Evolutionary conservation across 2,888 invertebrate species (phyloP), one percentile per base, ranked within the genome.

Genomic region (Yponomeuta sedellus): DNA sequence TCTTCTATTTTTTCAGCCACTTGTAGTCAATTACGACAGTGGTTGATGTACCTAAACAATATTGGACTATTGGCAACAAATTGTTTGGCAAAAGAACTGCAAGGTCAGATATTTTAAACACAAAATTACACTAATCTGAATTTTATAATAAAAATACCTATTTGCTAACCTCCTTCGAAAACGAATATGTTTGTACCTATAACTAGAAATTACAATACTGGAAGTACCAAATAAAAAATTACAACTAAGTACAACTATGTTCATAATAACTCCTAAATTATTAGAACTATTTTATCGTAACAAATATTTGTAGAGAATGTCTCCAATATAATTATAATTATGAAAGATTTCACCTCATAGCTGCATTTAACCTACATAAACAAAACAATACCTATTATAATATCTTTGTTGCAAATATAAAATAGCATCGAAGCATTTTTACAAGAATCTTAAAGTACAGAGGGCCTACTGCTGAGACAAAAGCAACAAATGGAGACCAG

Each of bases 371-470:
- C 44, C 22, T 40, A 64, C 40, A 40, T 22, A 64, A 58, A 58
- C 34, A 61, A 28, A 61, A 61, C 61, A 34, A 28, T 61, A 61
- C 61, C 61, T 61, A 61, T 61, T 16, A n/a, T 61, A 61, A 25
- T 61, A 61, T 61, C 61, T 61, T 61, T 64, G 64, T 64, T 64
- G 64, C 64, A 64, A 64, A 61, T 61, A 61, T 61, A 61, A 61
- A 61, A 25, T 61, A 34, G 59, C 59, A 22, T 52, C 44, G 59
- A 59, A 59, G 59, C 25, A 59, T 52, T 59, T 59, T 59, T 59
- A 59, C 59, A 59, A 25, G 20, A 8, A 59, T 20, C 59, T 59
- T 59, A 59, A 25, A 59, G 59, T 59, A 59, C 59, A 59, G 58
- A 22, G 25, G 20, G 20, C 12, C 22, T 59, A 59, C 59, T 12